A percentile compares a stretch with the other conserved stretches of the same genome.
phyloP scores from a whole-genome alignment of 2,888 invertebrate species.

The Abscondita cerata region DNA sequence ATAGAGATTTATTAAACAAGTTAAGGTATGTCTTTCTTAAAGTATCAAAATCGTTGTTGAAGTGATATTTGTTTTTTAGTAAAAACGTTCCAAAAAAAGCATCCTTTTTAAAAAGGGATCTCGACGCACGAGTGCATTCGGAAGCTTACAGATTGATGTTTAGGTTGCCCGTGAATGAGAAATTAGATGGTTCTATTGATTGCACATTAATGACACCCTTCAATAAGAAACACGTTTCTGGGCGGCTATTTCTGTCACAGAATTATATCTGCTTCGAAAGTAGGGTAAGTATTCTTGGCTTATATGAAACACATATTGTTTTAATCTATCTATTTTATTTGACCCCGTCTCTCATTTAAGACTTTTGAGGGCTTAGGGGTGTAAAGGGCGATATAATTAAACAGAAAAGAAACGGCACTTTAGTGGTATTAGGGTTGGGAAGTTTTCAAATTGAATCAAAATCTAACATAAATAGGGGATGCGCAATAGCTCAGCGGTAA shows the following conservation, averaged over 20 bases:
- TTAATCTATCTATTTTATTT: too few species aligned
- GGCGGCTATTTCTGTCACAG: conserved; percentile 88
- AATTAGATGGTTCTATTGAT: conserved; percentile 92
- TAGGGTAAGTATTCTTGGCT: conserved; percentile 77
- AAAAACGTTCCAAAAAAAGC: conserved; percentile 89
- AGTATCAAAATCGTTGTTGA: not conserved
- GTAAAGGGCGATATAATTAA: too few species aligned
- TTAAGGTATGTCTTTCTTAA: conserved; percentile 63
- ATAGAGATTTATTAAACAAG: conserved; percentile 83
- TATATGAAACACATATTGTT: too few species aligned
- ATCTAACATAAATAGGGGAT: too few species aligned
- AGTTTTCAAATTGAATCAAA: too few species aligned
- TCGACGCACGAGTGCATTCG: conserved; percentile 93
- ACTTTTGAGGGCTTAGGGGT: too few species aligned
- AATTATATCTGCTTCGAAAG: conserved; percentile 97
- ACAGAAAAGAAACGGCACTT: too few species aligned
- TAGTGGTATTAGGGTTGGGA: too few species aligned
- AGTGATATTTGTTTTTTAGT: conserved; percentile 55
- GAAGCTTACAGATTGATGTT: conserved; percentile 88
- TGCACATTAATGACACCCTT: conserved; percentile 95
- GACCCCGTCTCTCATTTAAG: too few species aligned
- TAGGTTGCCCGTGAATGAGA: conserved; percentile 86
- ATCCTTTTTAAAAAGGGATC: conserved; percentile 91
- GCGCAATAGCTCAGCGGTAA: too few species aligned
- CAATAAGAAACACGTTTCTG: conserved; percentile 87